Conservation (phyloP, 2,113 vertebrate species). For the Protobothrops mucrosquamatus region DNA sequence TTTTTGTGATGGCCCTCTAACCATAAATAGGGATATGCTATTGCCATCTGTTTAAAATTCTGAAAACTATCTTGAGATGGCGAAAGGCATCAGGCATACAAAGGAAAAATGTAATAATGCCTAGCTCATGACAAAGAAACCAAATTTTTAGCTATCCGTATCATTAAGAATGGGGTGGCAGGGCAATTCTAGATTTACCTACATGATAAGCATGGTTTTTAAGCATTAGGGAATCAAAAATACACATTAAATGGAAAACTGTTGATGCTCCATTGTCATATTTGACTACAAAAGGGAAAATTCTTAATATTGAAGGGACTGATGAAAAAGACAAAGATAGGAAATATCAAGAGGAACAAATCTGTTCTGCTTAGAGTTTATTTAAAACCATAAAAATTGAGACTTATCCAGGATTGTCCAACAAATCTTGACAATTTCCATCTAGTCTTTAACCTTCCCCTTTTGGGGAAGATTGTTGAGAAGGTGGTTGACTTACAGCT, state of each 20-base stretch:
- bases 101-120: neutral
- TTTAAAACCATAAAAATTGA: neutral
- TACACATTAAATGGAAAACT: neutral
- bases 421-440: neutral
- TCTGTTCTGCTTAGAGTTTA: neutral
- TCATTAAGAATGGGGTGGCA: neutral
- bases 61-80: neutral
- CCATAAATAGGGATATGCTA: neutral
- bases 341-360: neutral
- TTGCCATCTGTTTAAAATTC: neutral
- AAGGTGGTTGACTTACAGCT: neutral
- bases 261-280: neutral
- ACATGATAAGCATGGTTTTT: neutral
- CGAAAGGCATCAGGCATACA: neutral
- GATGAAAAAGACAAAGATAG: neutral
- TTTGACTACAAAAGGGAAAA: neutral
- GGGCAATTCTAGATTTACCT: neutral
- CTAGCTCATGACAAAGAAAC: neutral
- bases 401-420: neutral
- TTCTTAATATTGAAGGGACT: neutral
- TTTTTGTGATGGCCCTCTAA: neutral
- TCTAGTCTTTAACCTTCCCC: neutral
- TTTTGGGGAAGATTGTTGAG: neutral
- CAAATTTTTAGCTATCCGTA: neutral
- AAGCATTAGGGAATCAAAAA: neutral